Base-by-base conservation (phyloP, 2,888 invertebrate genomes). In the Phragmatobia fuliginosa region DNA sequence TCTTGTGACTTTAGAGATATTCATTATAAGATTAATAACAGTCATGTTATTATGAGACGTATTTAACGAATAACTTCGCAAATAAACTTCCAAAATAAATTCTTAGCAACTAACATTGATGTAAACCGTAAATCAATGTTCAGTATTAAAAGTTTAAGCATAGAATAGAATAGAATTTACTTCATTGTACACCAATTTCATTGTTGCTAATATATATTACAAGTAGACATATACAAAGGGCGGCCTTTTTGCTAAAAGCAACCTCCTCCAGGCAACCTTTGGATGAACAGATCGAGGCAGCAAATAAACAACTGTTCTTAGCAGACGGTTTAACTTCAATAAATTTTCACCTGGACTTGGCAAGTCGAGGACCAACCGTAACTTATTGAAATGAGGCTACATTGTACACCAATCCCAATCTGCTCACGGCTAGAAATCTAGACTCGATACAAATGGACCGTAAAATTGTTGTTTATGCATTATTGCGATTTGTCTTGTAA, bases 351-450 rank as follows among this genome's bases (percentile, higher is more conserved):
- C 76, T 78, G 76, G 77, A 82, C 77, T 81, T 78, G 76, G n/a
- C n/a, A n/a, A n/a, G n/a, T n/a, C 75, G 75, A 78, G 73, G 78
- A 83, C 77, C 78, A 78, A 78, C 73, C 77, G 66, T 62, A 56
- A 72, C 74, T 78, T 80, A 84, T 83, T 85, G 79, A 49, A 85
- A 87, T 85, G 82, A 77, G 81, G 73, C 78, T 74, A 79, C 76
- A 85, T 83, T 83, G 87, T 84, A 82, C 79, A 83, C 83, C 85
- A 85, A 88, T 85, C 85, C 79, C 83, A 75, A 72, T 73, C 65
- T 75, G 85, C 88, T 81, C 67, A 74, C 77, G 85, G 85, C 84
- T 83, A 87, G 86, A 88, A 88, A 88, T 85, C 84, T 85, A 74
- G 77, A 79, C 73, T 75, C 67, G 72, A 71, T 71, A 77, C 71